These are phyloP conservation scores for Oegoconia quadripuncta DNA, from an alignment of 2,888 invertebrate species.

Conservation along the genomic window DNA sequence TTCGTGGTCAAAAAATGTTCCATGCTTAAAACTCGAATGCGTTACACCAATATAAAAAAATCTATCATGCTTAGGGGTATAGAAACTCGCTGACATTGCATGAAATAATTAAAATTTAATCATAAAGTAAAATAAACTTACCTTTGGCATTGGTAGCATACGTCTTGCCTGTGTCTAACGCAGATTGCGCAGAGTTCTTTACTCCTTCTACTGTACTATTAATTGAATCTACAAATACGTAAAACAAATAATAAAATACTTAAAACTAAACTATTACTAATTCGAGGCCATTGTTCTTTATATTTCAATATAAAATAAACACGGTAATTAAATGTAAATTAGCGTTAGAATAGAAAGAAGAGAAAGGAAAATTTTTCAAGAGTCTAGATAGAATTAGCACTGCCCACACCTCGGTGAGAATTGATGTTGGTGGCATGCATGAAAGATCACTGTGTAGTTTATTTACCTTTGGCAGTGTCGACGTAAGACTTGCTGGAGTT, in stretches of 20 bases:
- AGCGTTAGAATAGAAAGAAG: neutral
- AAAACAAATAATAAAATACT: conserved; percentile 2
- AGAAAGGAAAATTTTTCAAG: conserved; percentile 2
- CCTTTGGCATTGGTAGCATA: conserved; percentile 29
- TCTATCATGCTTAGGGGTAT: too few species aligned
- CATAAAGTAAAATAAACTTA: neutral
- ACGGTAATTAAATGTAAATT: neutral
- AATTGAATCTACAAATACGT: conserved; percentile 20
- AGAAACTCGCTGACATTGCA: too few species aligned
- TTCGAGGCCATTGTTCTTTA: too few species aligned
- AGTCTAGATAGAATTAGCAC: conserved; percentile 11
- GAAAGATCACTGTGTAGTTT: conserved; percentile 17
- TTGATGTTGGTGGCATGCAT: conserved; percentile 5
- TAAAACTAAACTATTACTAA: neutral
- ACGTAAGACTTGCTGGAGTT: conserved; percentile 47
- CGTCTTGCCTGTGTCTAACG: conserved; percentile 42
- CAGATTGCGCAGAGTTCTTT: conserved; percentile 46
- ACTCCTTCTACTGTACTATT: conserved; percentile 34
- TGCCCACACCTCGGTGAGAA: conserved; percentile 12
- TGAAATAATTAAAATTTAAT: too few species aligned
- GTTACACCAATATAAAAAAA: too few species aligned
- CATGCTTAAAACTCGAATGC: too few species aligned
- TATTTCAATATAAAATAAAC: neutral
- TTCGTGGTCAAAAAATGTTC: neutral
- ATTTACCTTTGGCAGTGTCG: conserved; percentile 45